phyloP scores from a whole-genome alignment of 2,888 invertebrate species.

The Gnatocerus cornutus region DNA sequence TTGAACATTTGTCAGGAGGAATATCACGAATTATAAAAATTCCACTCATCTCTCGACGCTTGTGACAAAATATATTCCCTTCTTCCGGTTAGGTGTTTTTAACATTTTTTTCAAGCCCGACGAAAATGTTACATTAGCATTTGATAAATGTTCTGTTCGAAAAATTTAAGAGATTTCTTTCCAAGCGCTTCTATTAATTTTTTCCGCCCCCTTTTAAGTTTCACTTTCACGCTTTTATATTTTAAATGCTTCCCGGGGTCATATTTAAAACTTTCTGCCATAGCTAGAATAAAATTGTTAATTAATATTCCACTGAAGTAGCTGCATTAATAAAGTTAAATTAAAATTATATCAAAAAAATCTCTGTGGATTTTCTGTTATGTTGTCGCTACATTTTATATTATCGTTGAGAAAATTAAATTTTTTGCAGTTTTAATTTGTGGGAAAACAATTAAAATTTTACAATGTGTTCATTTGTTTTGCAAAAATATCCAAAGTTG shows the following conservation, averaged over 20 bases:
- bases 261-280: neutral
- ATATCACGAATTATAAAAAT: slow-evolving; percentile 40
- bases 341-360: slow-evolving; percentile 21
- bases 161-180: slow-evolving; percentile 31
- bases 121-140: slow-evolving; percentile 38
- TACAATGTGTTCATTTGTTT: too few species aligned
- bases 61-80: slow-evolving; percentile 29
- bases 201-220: slow-evolving; percentile 4
- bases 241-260: neutral
- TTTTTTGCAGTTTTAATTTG: slow-evolving; percentile 13
- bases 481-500: too few species aligned
- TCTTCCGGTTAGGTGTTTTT: slow-evolving; percentile 30
- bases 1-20: slow-evolving; percentile 41
- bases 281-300: slow-evolving; percentile 8
- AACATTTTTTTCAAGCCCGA: slow-evolving; percentile 26
- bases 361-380: slow-evolving; percentile 3
- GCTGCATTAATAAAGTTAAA: slow-evolving; percentile 6
- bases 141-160: slow-evolving; percentile 33
- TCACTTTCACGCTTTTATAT: slow-evolving; percentile 2
- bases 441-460: neutral
- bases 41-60: slow-evolving; percentile 24
- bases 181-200: slow-evolving; percentile 33
- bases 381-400: slow-evolving; percentile 8
- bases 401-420: slow-evolving; percentile 1
- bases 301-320: slow-evolving; percentile 5